These are phyloP conservation scores for Drosophila imparisetae DNA, from an alignment of 2,888 invertebrate species.

Conservation along the genomic window DNA sequence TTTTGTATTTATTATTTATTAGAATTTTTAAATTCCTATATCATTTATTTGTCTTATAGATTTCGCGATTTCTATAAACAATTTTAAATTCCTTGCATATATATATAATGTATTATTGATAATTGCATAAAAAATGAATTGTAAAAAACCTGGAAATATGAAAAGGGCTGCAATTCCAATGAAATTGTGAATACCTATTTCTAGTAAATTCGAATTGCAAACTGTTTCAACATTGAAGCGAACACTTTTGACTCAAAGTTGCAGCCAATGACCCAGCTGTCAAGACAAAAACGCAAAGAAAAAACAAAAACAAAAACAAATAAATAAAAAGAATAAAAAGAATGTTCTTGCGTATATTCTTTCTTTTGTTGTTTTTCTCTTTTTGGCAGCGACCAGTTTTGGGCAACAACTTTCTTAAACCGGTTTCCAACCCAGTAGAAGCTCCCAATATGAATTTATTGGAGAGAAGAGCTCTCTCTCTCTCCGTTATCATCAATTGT, in stretches of 20 bases:
- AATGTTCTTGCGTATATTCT: slow-evolving; percentile 7
- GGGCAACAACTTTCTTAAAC: slow-evolving; percentile 64
- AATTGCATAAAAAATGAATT: background rate
- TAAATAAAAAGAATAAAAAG: background rate
- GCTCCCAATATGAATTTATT: background rate
- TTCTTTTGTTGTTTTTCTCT: slow-evolving; percentile 19
- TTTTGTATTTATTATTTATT: slow-evolving; percentile 6
- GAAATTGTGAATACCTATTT: background rate
- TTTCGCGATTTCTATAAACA: background rate
- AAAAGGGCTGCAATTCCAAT: background rate
- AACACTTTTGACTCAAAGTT: slow-evolving; percentile 5
- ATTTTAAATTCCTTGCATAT: background rate
- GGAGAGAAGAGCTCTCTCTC: background rate
- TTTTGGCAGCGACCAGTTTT: slow-evolving; percentile 40
- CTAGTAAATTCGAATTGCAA: background rate
- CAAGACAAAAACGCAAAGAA: slow-evolving; percentile 2
- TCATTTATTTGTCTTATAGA: background rate
- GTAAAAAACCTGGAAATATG: background rate
- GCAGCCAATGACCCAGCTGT: slow-evolving; percentile 35
- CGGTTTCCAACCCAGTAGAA: slow-evolving; percentile 40
- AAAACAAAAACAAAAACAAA: background rate
- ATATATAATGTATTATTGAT: background rate
- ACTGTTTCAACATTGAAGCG: background rate
- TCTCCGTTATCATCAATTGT: slow-evolving; percentile 14
- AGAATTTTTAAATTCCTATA: background rate